Percentiles rank a stretch among this genome's conserved stretches.
These are phyloP conservation scores for Sinhomidia bicolor DNA, from an alignment of 2,888 invertebrate species.

Conservation along the genomic window DNA sequence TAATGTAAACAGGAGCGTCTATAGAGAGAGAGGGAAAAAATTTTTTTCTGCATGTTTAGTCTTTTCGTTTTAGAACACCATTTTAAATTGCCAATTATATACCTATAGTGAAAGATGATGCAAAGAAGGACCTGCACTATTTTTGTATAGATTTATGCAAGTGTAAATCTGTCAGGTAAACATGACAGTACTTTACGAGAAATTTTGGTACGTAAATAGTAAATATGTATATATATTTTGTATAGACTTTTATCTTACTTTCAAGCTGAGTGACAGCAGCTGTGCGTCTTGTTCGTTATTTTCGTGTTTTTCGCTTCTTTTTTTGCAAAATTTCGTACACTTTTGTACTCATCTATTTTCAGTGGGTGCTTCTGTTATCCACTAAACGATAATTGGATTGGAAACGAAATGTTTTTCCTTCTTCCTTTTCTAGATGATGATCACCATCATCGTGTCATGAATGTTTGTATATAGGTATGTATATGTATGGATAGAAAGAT, in stretches of 20 bases:
- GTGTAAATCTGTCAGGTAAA: background rate
- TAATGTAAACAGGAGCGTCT: too few relatives aligned
- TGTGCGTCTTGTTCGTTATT: background rate
- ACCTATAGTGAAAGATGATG: too few relatives aligned
- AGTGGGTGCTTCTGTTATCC: background rate
- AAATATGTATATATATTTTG: background rate
- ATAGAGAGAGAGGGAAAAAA: too few relatives aligned
- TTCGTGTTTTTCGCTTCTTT: background rate
- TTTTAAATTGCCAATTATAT: too few relatives aligned
- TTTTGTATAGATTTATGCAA: too few relatives aligned
- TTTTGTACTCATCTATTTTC: background rate
- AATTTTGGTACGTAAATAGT: background rate
- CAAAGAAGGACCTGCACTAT: too few relatives aligned
- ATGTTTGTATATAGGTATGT: background rate
- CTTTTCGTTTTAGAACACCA: too few relatives aligned
- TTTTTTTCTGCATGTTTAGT: too few relatives aligned
- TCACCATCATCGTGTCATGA: background rate
- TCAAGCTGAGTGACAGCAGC: constrained; percentile 5
- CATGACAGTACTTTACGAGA: background rate
- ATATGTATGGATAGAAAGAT: too few relatives aligned
- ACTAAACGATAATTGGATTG: constrained; percentile 34
- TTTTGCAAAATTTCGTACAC: background rate
- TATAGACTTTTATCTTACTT: background rate
- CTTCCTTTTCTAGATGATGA: background rate
- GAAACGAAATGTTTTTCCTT: constrained; percentile 44